phyloP scores from a whole-genome alignment of 1,140 invertebrate species.

The Sinella curviseta region DNA sequence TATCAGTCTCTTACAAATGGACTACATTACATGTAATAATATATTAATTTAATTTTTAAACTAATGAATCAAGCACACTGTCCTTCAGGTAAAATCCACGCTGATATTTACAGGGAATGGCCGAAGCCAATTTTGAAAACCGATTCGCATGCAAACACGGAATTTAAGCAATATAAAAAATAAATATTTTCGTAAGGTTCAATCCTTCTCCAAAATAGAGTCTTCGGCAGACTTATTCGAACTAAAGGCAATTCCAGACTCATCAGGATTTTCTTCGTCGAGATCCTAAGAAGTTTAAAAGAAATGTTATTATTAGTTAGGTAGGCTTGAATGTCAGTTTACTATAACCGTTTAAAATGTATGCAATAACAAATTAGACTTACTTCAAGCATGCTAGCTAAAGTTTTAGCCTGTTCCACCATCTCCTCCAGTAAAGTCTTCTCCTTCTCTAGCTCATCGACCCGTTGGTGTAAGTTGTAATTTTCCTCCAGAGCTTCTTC shows the following conservation, averaged over 20 bases:
- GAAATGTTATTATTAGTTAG: background rate
- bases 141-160: background rate
- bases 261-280: slow-evolving; percentile 22
- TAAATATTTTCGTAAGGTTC: background rate
- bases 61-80: background rate
- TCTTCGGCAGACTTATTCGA: background rate
- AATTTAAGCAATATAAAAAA: background rate
- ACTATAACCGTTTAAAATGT: background rate
- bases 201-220: background rate
- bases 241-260: background rate
- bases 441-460: slow-evolving; percentile 32
- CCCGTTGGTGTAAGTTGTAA: slow-evolving; percentile 26
- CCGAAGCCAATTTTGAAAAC: no score
- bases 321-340: background rate
- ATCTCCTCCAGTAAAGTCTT: slow-evolving; percentile 30
- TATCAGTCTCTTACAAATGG: no score
- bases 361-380: background rate
- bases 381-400: slow-evolving; percentile 2
- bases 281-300: background rate
- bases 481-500: slow-evolving; percentile 33
- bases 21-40: background rate
- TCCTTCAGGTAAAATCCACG: background rate
- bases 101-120: no score
- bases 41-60: background rate
- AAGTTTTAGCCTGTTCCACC: slow-evolving; percentile 21